Evolutionary conservation across 2,888 invertebrate species (phyloP), one percentile per base, ranked within the genome.

Genomic region (Ophonus ardosiacus): DNA sequence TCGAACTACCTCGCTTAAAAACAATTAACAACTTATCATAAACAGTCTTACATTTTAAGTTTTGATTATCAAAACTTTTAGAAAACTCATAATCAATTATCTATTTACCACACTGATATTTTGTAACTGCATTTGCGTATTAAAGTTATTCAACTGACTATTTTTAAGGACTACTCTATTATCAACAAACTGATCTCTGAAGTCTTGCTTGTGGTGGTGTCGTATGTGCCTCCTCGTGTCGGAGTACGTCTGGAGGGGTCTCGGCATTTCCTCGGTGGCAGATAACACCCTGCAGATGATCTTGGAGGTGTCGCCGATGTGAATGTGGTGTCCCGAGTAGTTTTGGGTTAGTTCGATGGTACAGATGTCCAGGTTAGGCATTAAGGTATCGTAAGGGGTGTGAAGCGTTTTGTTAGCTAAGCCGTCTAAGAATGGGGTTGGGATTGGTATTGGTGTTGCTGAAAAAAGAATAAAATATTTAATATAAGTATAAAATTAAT

Each of bases 401-500:
- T 65, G 63, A 74, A 84, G 24, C 43, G 84, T 86, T 56, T 83
- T 80, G 90, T 87, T 86, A 88, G 87, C 88, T 88, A 82, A 87
- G 88, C 88, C 88, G 88, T 91, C 91, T 86, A 90, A 87, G 88
- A 92, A 88, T 87, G 91, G 89, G 63, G 91, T 90, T 68, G 92
- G 92, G 86, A 92, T 90, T 81, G 92, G 91, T 87, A 90, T 90
- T 83, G 91, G 90, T 78, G 91, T 91, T 85, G 91, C 92, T 92
- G 90, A 21, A 89, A 87, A 74, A 51, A 38, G 0, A 65, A 38
- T 4, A n/a, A n/a, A 13, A 85, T 59, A 80, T 8, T 56, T 51
- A 80, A 56, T 61, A 71, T 65, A 31, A 7, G 8, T 59, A 4
- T 13, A 56, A 56, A 4, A 56, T 56, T 56, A 24, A 24, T 56